Evolutionary conservation across 2,888 invertebrate genomes (phyloP), one percentile per base, ranked within the genome.

Genomic region (Rhagonycha lutea): DNA sequence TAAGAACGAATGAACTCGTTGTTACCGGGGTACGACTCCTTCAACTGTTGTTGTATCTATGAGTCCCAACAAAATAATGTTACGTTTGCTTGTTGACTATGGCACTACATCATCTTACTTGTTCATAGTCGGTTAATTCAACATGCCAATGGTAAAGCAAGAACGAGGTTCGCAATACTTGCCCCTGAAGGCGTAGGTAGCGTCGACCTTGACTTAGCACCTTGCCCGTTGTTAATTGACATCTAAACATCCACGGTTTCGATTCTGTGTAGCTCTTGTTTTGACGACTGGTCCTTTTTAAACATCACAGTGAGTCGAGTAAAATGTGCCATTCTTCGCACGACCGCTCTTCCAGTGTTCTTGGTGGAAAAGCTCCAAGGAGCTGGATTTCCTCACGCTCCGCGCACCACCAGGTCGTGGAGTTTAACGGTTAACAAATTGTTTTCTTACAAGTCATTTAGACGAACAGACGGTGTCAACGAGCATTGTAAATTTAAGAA

Each of bases 221-320:
- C 76, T 77, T 77, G 76, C 76, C 76, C 73, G 76, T 74, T 74
- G 76, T 77, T 77, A 77, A 77, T 77, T 77, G 76, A 77, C 76
- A 77, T 77, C 76, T 74, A 77, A 77, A 77, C 76, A 77, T 77
- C 69, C 76, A 71, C 73, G 71, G 73, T 77, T 77, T 76, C 70
- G 73, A 70, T 73, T 73, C 76, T 74, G 68, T 74, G 63, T 74
- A 69, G 74, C 26, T 68, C 28, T 32, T 32, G 68, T 68, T 28
- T 68, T 68, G 29, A 32, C 68, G 68, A 28, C 68, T 28, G 18
- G 28, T 68, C 68, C 68, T 32, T 18, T 29, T 29, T 14, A 29
- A 28, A 32, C 28, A 18, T 14, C 23, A 63, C 24, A 24, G 23
- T 24, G 63, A 63, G 23, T 24, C 63, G 63, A 63, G 28, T 67